Evolutionary conservation across 2,888 invertebrate genomes (phyloP).

Genomic region (Pandemis cinnamomeana): DNA sequence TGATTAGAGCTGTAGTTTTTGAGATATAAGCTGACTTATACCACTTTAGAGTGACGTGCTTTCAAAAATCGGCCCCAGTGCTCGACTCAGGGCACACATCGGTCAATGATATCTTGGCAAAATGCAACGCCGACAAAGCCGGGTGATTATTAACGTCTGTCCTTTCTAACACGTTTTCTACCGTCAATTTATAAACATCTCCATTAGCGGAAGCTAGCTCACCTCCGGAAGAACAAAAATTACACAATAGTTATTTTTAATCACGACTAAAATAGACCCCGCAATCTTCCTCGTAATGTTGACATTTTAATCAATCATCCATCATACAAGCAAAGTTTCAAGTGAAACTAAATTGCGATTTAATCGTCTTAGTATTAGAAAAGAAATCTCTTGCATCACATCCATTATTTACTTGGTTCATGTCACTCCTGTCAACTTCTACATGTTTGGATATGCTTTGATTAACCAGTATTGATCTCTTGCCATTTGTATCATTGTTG

Average conservation of each 20-base stretch:
- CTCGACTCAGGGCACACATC: no score
- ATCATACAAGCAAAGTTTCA: not conserved
- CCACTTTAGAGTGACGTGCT: no score
- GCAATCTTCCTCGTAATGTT: not conserved
- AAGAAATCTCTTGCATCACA: constrained; percentile 27
- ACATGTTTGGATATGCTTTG: constrained; percentile 7
- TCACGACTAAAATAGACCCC: not conserved
- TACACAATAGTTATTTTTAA: not conserved
- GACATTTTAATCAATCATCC: constrained; percentile 25
- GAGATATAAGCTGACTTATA: no score
- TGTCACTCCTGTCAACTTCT: not conserved
- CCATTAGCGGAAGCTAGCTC: no score
- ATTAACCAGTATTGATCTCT: constrained; percentile 4
- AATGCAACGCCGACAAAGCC: no score
- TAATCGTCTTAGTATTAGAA: constrained; percentile 19
- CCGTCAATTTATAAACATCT: no score
- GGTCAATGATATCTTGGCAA: no score
- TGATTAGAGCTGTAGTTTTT: no score
- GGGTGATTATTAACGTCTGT: no score
- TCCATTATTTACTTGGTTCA: constrained; percentile 9
- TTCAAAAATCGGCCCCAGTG: no score
- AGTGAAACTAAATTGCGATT: constrained; percentile 27
- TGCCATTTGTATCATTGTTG: not conserved
- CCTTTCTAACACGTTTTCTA: no score
- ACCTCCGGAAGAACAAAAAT: no score